A percentile compares a stretch with the other conserved stretches of the same genome.
Evolutionary conservation across 2,113 vertebrate species (phyloP).

Genomic region (Oreocharis arfaki): DNA sequence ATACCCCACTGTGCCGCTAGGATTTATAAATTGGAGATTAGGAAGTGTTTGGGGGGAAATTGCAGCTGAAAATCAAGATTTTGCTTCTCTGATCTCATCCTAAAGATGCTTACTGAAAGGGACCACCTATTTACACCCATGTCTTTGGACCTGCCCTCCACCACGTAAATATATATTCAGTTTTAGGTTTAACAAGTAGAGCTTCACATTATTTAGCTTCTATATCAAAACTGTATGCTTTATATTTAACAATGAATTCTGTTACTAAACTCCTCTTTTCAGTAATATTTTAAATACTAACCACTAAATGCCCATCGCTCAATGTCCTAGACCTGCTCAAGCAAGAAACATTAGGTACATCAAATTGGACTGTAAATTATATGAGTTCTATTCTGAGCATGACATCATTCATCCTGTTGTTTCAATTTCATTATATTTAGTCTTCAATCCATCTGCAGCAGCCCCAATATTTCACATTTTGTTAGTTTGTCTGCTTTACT

Average conservation of each 20-base stretch:
- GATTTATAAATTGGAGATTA: background rate
- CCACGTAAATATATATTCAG: background rate
- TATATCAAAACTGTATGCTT: background rate
- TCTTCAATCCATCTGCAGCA: background rate
- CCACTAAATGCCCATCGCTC: background rate
- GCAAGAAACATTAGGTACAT: background rate
- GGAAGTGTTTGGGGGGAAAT: background rate
- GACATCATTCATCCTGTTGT: slow-evolving; percentile 36
- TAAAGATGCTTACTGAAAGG: background rate
- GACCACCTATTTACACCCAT: background rate
- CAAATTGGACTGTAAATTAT: background rate
- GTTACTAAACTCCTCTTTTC: background rate
- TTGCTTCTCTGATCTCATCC: background rate
- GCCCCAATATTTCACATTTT: slow-evolving; percentile 31
- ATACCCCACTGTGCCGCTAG: background rate
- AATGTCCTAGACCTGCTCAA: background rate
- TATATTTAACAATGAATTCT: background rate
- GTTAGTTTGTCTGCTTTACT: background rate
- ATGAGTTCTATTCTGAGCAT: background rate
- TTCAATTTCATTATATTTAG: slow-evolving; percentile 42
- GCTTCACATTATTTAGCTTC: background rate
- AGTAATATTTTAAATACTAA: background rate
- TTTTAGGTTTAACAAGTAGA: background rate
- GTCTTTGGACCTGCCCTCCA: background rate
- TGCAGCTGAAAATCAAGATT: background rate